Evolutionary conservation across 2,797 vertebrate species (phyloP), one percentile per base, ranked within the genome.

Genomic region (Amazona ochrocephala): DNA sequence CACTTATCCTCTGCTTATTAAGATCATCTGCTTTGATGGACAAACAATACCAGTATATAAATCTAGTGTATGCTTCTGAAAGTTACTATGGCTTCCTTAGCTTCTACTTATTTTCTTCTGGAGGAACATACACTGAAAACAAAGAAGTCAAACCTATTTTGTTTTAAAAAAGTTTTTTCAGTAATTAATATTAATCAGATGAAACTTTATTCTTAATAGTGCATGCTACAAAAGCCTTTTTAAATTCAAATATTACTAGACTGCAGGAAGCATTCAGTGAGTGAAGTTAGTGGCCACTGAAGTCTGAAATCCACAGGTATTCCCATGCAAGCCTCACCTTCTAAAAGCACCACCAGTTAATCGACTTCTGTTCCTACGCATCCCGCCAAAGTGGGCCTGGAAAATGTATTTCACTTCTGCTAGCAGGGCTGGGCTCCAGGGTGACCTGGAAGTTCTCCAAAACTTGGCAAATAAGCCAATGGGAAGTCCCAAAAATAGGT

Each of bases 1-100:
- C 37, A 86, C 84, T 93, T 67, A 53, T 62, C 82, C 44, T 92
- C 56, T 56, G 66, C 56, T 89, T 80, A 90, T 87, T 74, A 87
- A 82, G 48, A 41, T 61, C 45, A 88, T 73, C 85, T 60, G 44
- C 71, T 93, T 54, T 42, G 24, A 64, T 42, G 44, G 61, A 21
- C 75, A 90, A 85, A 76, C 22, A 81, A 37, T 41, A 58, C 15
- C 67, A 61, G 15, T 22, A 39, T 29, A 61, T 51, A 84, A 77
- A 84, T 39, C 39, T 37, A 51, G 29, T 24, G 24, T n/a, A 78
- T 62, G 30, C 56, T 65, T 72, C 51, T 71, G 50, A 48, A 85
- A 23, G 62, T 65, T 68, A 37, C 74, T 78, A 53, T 16, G 23
- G 18, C 45, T 67, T 89, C 32, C 44, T 89, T n/a, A 64, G 42